Conservation (phyloP, 2,797 vertebrate genomes). For the Xiphophorus birchmanni region DNA sequence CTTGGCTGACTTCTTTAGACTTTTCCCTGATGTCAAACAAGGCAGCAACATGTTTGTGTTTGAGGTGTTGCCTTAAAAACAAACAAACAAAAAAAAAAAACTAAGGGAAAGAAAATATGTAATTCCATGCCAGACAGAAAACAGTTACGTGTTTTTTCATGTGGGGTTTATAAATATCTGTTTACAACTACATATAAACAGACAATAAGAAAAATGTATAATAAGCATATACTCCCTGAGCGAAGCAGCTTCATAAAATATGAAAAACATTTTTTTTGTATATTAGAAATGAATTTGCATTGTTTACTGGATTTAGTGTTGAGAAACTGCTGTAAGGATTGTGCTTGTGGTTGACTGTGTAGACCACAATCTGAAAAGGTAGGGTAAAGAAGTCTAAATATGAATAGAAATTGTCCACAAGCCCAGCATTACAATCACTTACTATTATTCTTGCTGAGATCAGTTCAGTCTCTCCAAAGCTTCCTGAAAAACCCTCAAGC, state of each 20-base stretch:
- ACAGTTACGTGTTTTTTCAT: neutral
- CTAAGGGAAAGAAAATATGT: no score
- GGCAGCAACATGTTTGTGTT: neutral
- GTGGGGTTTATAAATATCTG: neutral
- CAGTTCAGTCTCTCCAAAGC: constrained; percentile 8
- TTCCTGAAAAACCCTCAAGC: neutral
- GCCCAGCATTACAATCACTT: constrained; percentile 9
- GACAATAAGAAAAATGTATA: neutral
- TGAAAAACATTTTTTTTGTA: neutral
- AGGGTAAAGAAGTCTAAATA: constrained; percentile 4
- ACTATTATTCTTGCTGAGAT: constrained; percentile 5
- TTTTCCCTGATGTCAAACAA: neutral
- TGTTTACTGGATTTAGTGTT: neutral
- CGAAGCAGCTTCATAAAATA: neutral
- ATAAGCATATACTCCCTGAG: neutral
- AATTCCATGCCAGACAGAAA: neutral
- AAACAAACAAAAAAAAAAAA: no score
- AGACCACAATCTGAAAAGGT: constrained; percentile 3
- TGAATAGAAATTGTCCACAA: constrained; percentile 7
- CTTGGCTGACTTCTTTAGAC: neutral
- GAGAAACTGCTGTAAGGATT: constrained; percentile 23
- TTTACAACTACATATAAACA: neutral
- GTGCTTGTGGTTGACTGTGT: neutral
- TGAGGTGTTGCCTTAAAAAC: neutral
- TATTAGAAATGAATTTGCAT: neutral